Evolutionary conservation across 2,888 invertebrate species (phyloP), one percentile per base, ranked within the genome.

Genomic region (Aleiodes leptofemur): DNA sequence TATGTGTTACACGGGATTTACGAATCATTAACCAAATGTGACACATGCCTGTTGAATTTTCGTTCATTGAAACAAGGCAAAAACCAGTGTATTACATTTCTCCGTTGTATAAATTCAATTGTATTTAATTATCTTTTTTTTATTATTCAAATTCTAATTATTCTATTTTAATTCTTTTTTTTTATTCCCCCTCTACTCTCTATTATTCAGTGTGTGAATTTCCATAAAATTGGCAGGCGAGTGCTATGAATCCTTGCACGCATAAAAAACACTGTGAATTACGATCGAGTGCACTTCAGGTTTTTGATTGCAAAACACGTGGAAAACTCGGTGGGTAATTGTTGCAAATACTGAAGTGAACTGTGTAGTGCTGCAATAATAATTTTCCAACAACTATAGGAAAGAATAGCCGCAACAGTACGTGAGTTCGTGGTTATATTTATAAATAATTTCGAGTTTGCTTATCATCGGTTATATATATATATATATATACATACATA

Each of bases 271-370:
- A 23, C 64, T 7, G 43, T 66, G 72, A 51, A 69, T 69, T 61
- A 71, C 61, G 43, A 66, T 76, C 76, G 69, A 70, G 50, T 75
- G 69, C 77, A 75, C 77, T 77, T 70, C 68, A 72, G 79, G 77
- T 43, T 43, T 43, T 43, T 43, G 78, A 81, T 84, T 84, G 85
- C 84, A 82, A 64, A 64, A 83, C 84, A 84, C 82, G 82, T 85
- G 83, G 83, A 84, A 84, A 84, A 82, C 78, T 80, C 79, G 78
- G 81, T 74, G 64, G 64, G 82, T 83, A 82, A 83, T 84, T 82
- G 82, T 83, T 82, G 83, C 82, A 82, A 82, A 53, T 43, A 70
- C 57, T 43, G 43, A 34, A 53, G 43, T 56, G 57, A 56, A 53
- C 34, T 53, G 57, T 53, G 57, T 43, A 69, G 57, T 53, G 70